These are phyloP conservation scores for Cladopsammia gracilis DNA, from an alignment of 64 coral and sea anemone species.

Conservation along the genomic window DNA sequence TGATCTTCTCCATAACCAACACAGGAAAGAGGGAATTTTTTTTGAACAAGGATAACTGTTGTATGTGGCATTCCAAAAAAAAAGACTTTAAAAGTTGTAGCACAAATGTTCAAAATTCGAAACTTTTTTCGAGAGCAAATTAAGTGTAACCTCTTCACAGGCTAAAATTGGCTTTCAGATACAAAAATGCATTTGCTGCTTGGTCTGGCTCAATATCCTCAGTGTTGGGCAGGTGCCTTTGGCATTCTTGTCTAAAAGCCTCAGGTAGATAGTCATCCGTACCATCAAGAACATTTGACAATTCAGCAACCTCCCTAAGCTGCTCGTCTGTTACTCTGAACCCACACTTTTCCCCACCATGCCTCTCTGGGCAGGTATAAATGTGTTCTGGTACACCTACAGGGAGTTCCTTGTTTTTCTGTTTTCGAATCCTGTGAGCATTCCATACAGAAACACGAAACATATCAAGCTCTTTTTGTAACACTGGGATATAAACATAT, in stretches of 20 bases:
- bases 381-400: slow-evolving; percentile 59
- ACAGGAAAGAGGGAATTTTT: too few relatives aligned
- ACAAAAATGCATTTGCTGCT: slow-evolving; percentile 71
- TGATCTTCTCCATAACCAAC: too few relatives aligned
- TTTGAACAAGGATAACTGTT: too few relatives aligned
- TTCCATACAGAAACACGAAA: slow-evolving; percentile 55
- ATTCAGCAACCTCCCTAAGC: slow-evolving; percentile 35
- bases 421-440: slow-evolving; percentile 48
- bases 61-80: too few relatives aligned
- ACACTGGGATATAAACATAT: slow-evolving; percentile 61
- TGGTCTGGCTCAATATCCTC: slow-evolving; percentile 62
- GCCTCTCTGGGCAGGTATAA: slow-evolving; percentile 48
- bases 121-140: too few relatives aligned
- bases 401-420: slow-evolving; percentile 59
- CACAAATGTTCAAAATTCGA: too few relatives aligned
- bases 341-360: slow-evolving; percentile 72
- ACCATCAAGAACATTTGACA: slow-evolving; percentile 37
- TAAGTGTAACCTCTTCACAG: too few relatives aligned
- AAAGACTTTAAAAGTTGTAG: too few relatives aligned
- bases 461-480: slow-evolving; percentile 65
- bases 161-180: slow-evolving; percentile 18
- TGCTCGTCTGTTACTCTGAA: slow-evolving; percentile 57
- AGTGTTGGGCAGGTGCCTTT: slow-evolving; percentile 56
- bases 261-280: slow-evolving; percentile 58
- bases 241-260: slow-evolving; percentile 55